phyloP scores from a whole-genome alignment of 1,140 invertebrate species.

The Drosophila sucinea region DNA sequence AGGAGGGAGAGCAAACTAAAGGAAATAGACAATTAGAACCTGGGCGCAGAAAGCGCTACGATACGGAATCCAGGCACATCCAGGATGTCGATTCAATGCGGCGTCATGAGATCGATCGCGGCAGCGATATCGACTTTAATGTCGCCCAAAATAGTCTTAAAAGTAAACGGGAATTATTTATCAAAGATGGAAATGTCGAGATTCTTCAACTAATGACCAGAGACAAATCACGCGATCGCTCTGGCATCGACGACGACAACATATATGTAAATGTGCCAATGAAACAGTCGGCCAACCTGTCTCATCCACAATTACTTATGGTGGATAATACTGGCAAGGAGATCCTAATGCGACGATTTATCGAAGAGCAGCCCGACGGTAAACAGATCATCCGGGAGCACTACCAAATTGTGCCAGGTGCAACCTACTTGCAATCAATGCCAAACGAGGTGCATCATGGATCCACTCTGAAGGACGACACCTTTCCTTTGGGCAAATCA shows the following conservation, averaged over 20 bases:
- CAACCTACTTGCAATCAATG: slow-evolving; percentile 73
- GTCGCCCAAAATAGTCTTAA: slow-evolving; percentile 71
- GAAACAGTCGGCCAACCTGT: slow-evolving; percentile 84
- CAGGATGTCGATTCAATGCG: slow-evolving; percentile 88
- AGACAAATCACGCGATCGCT: slow-evolving; percentile 82
- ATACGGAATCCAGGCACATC: slow-evolving; percentile 86
- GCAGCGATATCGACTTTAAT: slow-evolving; percentile 87
- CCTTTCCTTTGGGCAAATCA: slow-evolving; percentile 79
- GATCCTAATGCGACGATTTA: slow-evolving; percentile 90
- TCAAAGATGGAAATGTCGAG: slow-evolving; percentile 92
- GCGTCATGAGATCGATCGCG: slow-evolving; percentile 89
- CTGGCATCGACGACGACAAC: slow-evolving; percentile 84
- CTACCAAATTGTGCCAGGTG: slow-evolving; percentile 84
- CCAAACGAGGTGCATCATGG: slow-evolving; percentile 78
- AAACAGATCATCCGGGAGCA: slow-evolving; percentile 84
- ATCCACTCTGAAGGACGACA: slow-evolving; percentile 78
- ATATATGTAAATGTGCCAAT: slow-evolving; percentile 86
- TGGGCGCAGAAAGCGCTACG: slow-evolving; percentile 85
- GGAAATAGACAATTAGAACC: slow-evolving; percentile 80
- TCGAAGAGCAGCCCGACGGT: slow-evolving; percentile 89
- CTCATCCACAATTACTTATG: slow-evolving; percentile 86
- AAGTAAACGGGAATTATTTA: slow-evolving; percentile 87
- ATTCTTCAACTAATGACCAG: slow-evolving; percentile 91
- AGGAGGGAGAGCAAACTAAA: slow-evolving; percentile 81
- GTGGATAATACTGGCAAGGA: slow-evolving; percentile 89